These are phyloP conservation scores for Stomatorhinus ivindoensis DNA, from an alignment of 2,113 vertebrate genomes.

Conservation along the genomic window DNA sequence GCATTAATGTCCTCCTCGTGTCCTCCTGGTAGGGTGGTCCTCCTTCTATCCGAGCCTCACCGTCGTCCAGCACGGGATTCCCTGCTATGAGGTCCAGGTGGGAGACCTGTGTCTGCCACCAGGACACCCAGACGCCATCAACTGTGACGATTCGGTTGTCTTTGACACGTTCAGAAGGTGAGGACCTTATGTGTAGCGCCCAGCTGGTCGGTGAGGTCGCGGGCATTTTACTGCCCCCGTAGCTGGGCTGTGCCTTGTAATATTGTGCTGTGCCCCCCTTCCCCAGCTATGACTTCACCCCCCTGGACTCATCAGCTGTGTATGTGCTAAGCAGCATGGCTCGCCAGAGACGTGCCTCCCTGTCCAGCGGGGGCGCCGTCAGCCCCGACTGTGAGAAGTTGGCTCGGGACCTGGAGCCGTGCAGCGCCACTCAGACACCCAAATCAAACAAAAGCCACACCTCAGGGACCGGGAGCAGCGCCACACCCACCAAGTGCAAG, in stretches of 20 bases:
- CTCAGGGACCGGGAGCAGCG: constrained; percentile 80
- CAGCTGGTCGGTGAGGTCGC: not conserved
- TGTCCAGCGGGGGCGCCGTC: constrained; percentile 74
- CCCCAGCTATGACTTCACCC: constrained; percentile 91
- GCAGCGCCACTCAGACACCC: constrained; percentile 68
- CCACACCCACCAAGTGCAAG: constrained; percentile 95
- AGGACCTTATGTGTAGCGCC: constrained; percentile 10
- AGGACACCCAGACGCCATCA: constrained; percentile 95
- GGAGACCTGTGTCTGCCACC: constrained; percentile 96
- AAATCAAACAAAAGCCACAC: constrained; percentile 79
- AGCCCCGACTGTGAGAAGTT: constrained; percentile 80
- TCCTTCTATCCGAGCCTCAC: constrained; percentile 98
- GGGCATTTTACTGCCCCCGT: not conserved
- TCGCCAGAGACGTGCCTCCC: constrained; percentile 86
- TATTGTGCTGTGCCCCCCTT: constrained; percentile 8
- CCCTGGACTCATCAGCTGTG: constrained; percentile 95
- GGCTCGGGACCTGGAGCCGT: constrained; percentile 62
- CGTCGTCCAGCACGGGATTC: constrained; percentile 97
- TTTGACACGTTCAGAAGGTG: constrained; percentile 99
- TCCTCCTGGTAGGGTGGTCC: constrained; percentile 75
- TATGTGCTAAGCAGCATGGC: constrained; percentile 98
- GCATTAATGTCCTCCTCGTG: constrained; percentile 1
- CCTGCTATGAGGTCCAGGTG: constrained; percentile 93
- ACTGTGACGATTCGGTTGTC: constrained; percentile 97
- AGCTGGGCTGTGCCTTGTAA: not conserved